Conservation (phyloP, 2,888 invertebrate species). For the Drosophila bunnanda region DNA sequence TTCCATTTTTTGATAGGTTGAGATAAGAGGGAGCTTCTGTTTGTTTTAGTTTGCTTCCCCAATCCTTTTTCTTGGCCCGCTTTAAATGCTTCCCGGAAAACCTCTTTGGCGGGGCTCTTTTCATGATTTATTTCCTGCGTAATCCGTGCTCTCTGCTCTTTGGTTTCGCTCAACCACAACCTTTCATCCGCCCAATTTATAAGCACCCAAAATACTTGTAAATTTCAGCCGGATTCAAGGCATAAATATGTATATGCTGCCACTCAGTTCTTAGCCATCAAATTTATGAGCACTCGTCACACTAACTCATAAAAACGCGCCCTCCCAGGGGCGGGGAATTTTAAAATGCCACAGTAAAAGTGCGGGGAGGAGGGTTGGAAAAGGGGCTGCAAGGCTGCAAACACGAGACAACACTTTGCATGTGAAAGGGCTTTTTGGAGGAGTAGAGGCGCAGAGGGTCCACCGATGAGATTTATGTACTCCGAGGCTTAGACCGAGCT, state of each 20-base stretch:
- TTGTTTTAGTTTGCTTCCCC: constrained; percentile 32
- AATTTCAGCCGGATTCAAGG: constrained; percentile 33
- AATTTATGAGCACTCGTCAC: constrained; percentile 77
- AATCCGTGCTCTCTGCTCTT: constrained; percentile 37
- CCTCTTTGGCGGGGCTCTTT: constrained; percentile 1
- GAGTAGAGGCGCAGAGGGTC: constrained; percentile 22
- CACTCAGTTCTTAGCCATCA: constrained; percentile 61
- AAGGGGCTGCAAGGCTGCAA: constrained; percentile 21
- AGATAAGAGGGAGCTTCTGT: constrained; percentile 19
- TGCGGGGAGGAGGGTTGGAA: not conserved
- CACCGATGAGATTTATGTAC: constrained; percentile 55
- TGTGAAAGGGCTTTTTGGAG: constrained; percentile 56
- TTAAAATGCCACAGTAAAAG: constrained; percentile 34
- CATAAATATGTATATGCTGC: constrained; percentile 44
- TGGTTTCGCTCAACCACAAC: constrained; percentile 16
- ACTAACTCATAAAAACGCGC: constrained; percentile 77
- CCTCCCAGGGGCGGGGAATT: constrained; percentile 52
- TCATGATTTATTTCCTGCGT: constrained; percentile 39
- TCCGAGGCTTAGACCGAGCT: constrained; percentile 46
- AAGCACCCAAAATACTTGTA: constrained; percentile 53
- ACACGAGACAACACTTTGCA: constrained; percentile 73
- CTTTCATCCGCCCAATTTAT: constrained; percentile 54
- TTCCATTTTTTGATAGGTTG: constrained; percentile 23
- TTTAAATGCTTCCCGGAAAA: constrained; percentile 30
- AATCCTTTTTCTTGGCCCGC: constrained; percentile 24